phyloP scores from a whole-genome alignment of 2,888 invertebrate genomes.

The Caenorhabditis japonica region DNA sequence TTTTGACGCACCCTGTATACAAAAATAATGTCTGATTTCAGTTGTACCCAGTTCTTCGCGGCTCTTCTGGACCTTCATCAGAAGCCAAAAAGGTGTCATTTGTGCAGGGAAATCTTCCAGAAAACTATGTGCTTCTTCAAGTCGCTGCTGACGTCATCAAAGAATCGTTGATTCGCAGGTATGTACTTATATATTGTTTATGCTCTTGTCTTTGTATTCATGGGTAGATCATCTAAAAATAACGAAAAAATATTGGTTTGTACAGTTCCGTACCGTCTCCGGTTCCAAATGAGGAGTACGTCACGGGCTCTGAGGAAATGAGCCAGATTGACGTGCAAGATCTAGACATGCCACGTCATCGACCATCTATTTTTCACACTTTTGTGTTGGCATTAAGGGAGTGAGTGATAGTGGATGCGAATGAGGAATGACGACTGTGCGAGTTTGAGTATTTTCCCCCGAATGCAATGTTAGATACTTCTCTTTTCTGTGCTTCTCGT shows the following conservation, averaged over 20 bases:
- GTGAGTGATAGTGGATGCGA: conserved; percentile 23
- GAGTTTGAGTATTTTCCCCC: no score
- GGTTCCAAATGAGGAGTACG: background rate
- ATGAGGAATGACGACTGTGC: conserved; percentile 7
- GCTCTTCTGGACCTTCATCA: conserved; percentile 15
- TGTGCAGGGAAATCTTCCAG: conserved; percentile 53
- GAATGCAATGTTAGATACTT: no score
- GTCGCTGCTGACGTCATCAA: conserved; percentile 64
- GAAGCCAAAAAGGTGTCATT: conserved; percentile 46
- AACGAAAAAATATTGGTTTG: no score
- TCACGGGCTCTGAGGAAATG: conserved; percentile 5
- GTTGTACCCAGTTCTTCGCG: conserved; percentile 57
- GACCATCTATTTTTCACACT: conserved; percentile 48
- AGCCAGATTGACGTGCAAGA: conserved; percentile 5
- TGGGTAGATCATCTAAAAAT: no score
- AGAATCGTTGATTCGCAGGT: conserved; percentile 62
- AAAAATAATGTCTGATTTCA: conserved; percentile 15
- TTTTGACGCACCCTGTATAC: background rate
- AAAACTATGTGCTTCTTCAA: conserved; percentile 62
- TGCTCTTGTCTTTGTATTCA: no score
- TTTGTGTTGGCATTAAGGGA: conserved; percentile 44
- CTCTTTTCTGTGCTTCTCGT: conserved; percentile 24
- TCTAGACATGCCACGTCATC: conserved; percentile 40
- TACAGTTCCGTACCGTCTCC: no score
- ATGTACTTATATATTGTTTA: no score